Percentiles rank a stretch among this genome's conserved stretches.
These are phyloP conservation scores for Volucella inanis DNA, from an alignment of 2,888 invertebrate species.

Conservation along the genomic window DNA sequence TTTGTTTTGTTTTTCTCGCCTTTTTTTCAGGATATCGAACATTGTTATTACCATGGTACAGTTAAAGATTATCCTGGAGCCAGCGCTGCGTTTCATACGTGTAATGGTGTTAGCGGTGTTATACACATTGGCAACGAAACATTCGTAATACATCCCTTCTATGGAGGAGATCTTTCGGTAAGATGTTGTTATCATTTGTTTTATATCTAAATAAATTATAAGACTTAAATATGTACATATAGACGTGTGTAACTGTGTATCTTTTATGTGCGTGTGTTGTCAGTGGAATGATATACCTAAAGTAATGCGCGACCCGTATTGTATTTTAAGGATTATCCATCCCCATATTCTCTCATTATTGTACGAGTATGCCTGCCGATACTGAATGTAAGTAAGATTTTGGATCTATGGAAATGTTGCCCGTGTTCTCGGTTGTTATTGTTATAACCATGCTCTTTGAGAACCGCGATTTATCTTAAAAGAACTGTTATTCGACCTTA, in stretches of 20 bases:
- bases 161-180: slow-evolving; percentile 98
- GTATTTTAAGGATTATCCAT: slow-evolving; percentile 44
- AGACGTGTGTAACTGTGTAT: not conserved
- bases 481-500: not conserved
- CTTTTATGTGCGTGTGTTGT: not conserved
- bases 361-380: not conserved
- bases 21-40: slow-evolving; percentile 93
- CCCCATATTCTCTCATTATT: slow-evolving; percentile 29
- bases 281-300: not conserved
- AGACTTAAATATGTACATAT: not conserved
- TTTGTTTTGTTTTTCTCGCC: slow-evolving; percentile 27
- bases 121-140: slow-evolving; percentile 99
- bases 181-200: slow-evolving; percentile 82
- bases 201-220: slow-evolving; percentile 63
- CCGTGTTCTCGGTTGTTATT: slow-evolving; percentile 2
- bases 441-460: not conserved
- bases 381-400: too few species aligned
- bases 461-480: slow-evolving; percentile 32
- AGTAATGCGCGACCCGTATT: slow-evolving; percentile 35
- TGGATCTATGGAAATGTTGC: not conserved
- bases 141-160: slow-evolving; percentile 98
- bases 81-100: slow-evolving; percentile 98
- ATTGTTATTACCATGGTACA: slow-evolving; percentile 99
- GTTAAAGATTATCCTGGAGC: slow-evolving; percentile 98
- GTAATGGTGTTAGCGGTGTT: slow-evolving; percentile 98